Evolutionary conservation across 1,140 invertebrate species (phyloP), one percentile per base, ranked within the genome.

Genomic region (Caenorhabditis brenneri): DNA sequence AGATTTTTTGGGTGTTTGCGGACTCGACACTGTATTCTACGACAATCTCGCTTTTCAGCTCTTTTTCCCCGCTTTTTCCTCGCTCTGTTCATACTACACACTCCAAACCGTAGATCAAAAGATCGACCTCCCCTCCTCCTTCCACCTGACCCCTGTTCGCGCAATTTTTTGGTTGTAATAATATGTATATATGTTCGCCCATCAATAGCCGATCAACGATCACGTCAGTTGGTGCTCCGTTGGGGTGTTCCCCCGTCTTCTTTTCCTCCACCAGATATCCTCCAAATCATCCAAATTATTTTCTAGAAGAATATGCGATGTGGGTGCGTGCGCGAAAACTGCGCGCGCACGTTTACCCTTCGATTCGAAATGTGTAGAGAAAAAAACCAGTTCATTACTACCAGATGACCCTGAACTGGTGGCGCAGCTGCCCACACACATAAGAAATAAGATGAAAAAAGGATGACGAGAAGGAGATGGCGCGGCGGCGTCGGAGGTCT

Each of bases 381-480:
- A 42, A 74, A 74, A 74, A 74, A 74, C 65, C 33, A 74, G 65
- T 74, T 42, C 29, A 42, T 74, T 74, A 74, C 53, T 55, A 42
- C 36, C 36, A 74, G 36, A 74, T 74, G 65, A 74, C 65, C 65
- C 65, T 74, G 65, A 74, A 74, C 65, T 74, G 60, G 10, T 0
- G 10, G 4, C 33, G 60, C 60, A 65, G 60, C 60, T 65, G 60
- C 60, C 60, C 60, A 65, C 60, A 65, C 60, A 65, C 16, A n/a
- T 36, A 65, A n/a, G 49, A n/a, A n/a, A n/a, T n/a, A n/a, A n/a
- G 42, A 16, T 46, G 16, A 51, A n/a, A n/a, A 51, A n/a, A 51
- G n/a, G 49, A n/a, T n/a, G 49, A n/a, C 49, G 49, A 51, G 53
- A 65, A 16, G 58, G 36, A 9, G 60, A 36, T 65, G 60, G n/a